Base-by-base conservation (phyloP, 2,888 invertebrate genomes). In the Anthoptus insignis region DNA sequence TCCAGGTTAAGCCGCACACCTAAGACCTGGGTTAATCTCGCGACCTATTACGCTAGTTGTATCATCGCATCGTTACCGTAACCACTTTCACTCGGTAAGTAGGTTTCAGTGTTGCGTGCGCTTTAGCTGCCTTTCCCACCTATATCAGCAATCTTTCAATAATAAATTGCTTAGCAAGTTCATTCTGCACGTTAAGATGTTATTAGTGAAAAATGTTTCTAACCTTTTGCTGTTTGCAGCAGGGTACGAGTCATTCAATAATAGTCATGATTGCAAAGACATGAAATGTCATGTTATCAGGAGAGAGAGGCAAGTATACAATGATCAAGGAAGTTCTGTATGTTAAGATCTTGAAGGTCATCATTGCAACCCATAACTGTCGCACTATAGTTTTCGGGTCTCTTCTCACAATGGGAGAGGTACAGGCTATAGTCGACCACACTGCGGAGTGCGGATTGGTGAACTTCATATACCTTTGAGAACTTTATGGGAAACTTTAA, bases 41-140 rank as follows among this genome's bases (percentile, higher is more conserved):
- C 81, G 85, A 88, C 87, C 88, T 88, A 87, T 88, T 87, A 86
- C 87, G 83, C 66, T 64, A 70, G 82, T 86, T 86, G 87, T 80
- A 85, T 87, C 87, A 87, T 88, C 85, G 77, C 87, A 87, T 88
- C 85, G 77, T 69, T 72, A 67, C 59, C 73, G 77, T 73, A 78
- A 81, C 80, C 76, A 82, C 87, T 88, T 88, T 88, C 88, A 84
- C 87, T 77, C 75, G 67, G 66, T 68, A 82, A 80, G 73, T 82
- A 67, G 81, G 81, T 80, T 77, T 77, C 73, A 73, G 71, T 81
- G 81, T 73, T 77, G 67, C 66, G 65, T 58, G 70, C 42, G 39
- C 53, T 29, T 49, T 32, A 19, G 34, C 27, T 14, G 19, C 58
- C 58, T 57, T 45, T 45, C 24, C 49, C 49, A 27, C 49, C 27